Evolutionary conservation across 2,888 invertebrate species (phyloP), one percentile per base, ranked within the genome.

Genomic region (Drosophila pegasa): DNA sequence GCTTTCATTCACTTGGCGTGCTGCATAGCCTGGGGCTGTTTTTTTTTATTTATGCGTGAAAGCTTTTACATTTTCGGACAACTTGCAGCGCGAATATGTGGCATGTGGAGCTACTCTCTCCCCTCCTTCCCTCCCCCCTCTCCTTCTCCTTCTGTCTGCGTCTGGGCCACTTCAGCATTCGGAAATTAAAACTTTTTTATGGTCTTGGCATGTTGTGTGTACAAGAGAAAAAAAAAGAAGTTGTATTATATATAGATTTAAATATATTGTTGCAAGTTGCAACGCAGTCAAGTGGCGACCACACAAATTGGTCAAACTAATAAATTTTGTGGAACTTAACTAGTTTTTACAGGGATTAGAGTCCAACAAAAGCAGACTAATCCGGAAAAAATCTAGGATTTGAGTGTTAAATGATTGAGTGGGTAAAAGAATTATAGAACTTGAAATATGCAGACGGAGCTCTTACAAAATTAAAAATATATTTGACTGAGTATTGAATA

Each of bases 181-280:
- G 87, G 85, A 87, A 84, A 87, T 81, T 80, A 71, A 62, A 80
- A 80, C 68, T 80, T 86, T 82, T 80, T 82, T 83, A 83, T 86
- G 87, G 71, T 55, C 64, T 61, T 82, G 63, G 59, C 75, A 74
- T 59, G 78, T 47, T 41, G 37, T 66, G 59, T 65, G 63, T 51
- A 50, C 31, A 48, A 22, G 52, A 57, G 41, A 45, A 18, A 31
- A 18, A 20, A 33, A 60, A 37, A 38, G 16, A 55, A 16, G 37
- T 29, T 54, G 25, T 43, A n/a, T 43, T 33, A 31, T 12, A 52
- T 33, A 52, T 38, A 50, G 35, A 66, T 76, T 76, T 71, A 65
- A 77, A 67, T 76, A 72, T 71, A 77, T 71, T 57, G 61, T 55
- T 65, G 66, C 48, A 48, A 56, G 31, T 75, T 71, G 80, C 75